Evolutionary conservation across 2,797 vertebrate species (phyloP), one percentile per base, ranked within the genome.

Genomic region (Rhyacichthys aspro): DNA sequence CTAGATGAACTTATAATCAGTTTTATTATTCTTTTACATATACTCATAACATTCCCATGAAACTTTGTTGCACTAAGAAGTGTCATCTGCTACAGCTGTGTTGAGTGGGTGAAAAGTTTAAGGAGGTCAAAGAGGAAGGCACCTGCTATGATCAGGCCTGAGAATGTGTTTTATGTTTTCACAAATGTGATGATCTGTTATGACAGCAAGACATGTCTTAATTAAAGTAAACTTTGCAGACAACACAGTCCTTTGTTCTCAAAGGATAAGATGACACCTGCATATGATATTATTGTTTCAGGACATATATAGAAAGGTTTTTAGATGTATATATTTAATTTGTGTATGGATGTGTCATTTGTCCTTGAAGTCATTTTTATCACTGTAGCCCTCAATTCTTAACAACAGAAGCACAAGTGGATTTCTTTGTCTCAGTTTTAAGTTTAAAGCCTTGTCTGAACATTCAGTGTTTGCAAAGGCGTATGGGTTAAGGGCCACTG

Each of bases 111-210:
- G 28, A 49, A 49, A 47, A 28, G 45, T 47, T 9, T 32, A 28
- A 28, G n/a, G 28, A 5, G 48, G 48, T 52, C 48, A 52, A 16
- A 52, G 48, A 23, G 48, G 17, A 15, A 52, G 16, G 48, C 48
- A 52, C 37, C 48, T 52, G 48, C 48, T 18, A 33, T 16, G 48
- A 16, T 37, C 48, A 52, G 48, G 34, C 33, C 19, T 34, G 33
- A 52, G 48, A 34, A 38, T 17, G 48, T 52, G 48, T 52, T 34
- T 32, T 32, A 34, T 49, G 47, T 49, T 49, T 52, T 52, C 34
- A 49, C 48, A 52, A 52, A 52, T 19, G 33, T 17, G 15, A 16
- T 9, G 14, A 38, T 18, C 7, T 37, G 48, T 52, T 52, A 18
- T 52, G 33, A 36, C 33, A 23, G 19, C 19, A 23, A 37, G 14